phyloP scores from a whole-genome alignment of 2,888 invertebrate genomes.

The Latheticus oryzae region DNA sequence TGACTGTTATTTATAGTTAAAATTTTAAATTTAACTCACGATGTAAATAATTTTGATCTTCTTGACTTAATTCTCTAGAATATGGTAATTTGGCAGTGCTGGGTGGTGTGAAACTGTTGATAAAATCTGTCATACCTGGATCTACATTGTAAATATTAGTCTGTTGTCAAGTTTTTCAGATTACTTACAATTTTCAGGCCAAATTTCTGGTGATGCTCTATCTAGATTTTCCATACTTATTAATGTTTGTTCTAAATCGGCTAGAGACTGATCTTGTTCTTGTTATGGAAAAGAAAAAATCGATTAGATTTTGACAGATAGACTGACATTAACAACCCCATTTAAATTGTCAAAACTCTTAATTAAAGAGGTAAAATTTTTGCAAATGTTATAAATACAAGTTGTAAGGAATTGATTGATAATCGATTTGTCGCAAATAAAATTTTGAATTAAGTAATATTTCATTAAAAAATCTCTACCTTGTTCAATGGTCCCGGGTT shows the following conservation, averaged over 20 bases:
- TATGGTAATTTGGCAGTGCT: slow-evolving; percentile 74
- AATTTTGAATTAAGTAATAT: not conserved
- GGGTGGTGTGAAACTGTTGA: slow-evolving; percentile 73
- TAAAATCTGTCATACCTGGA: slow-evolving; percentile 90
- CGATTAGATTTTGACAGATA: slow-evolving; percentile 44
- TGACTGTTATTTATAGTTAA: too few relatives aligned
- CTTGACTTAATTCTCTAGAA: slow-evolving; percentile 76
- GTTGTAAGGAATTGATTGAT: not conserved
- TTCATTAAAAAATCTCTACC: slow-evolving; percentile 65
- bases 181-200: slow-evolving; percentile 93
- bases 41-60: slow-evolving; percentile 81
- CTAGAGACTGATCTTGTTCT: slow-evolving; percentile 52
- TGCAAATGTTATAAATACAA: not conserved
- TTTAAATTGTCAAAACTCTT: slow-evolving; percentile 16
- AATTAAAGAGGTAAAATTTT: not conserved
- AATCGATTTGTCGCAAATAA: not conserved
- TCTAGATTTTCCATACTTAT: slow-evolving; percentile 92
- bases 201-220: slow-evolving; percentile 94
- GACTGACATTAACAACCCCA: slow-evolving; percentile 24
- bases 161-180: not conserved
- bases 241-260: slow-evolving; percentile 76
- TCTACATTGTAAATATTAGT: too few relatives aligned
- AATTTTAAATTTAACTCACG: slow-evolving; percentile 71
- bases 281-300: slow-evolving; percentile 47
- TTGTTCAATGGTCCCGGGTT: slow-evolving; percentile 72